Conservation (phyloP, 2,797 vertebrate species). For the Cossypha dichroa region DNA sequence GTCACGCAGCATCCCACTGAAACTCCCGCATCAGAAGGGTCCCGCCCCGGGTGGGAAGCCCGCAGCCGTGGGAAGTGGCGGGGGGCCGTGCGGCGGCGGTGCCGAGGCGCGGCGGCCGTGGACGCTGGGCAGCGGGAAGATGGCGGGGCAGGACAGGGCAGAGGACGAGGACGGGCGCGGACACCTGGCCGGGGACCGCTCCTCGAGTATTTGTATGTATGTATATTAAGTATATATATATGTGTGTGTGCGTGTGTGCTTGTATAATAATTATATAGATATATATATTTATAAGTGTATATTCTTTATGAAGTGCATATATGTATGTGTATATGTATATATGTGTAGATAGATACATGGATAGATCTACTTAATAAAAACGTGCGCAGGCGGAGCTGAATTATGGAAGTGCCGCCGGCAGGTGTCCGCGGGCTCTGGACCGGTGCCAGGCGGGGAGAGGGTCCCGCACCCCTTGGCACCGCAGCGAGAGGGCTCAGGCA, state of each 20-base stretch:
- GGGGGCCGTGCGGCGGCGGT: background rate
- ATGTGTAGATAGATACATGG: background rate
- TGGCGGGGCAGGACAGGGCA: background rate
- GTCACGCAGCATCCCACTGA: fast-evolving
- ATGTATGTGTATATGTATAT: background rate
- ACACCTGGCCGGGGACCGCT: background rate
- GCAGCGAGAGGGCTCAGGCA: background rate
- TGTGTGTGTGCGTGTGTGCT: too few species aligned
- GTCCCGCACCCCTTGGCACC: background rate
- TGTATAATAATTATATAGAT: background rate
- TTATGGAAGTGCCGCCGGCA: background rate
- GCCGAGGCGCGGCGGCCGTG: background rate
- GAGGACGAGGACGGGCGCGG: background rate
- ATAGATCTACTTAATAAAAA: background rate
- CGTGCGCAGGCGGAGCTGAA: background rate
- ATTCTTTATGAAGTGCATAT: background rate
- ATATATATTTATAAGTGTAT: background rate
- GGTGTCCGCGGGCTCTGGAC: background rate
- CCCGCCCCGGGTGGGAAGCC: background rate
- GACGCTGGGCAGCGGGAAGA: background rate
- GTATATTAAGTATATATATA: background rate
- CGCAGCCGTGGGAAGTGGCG: background rate
- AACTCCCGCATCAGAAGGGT: background rate
- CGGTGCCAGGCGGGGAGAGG: too few species aligned
- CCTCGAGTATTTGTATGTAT: background rate